Evolutionary conservation across 2,888 invertebrate species (phyloP), one percentile per base, ranked within the genome.

Genomic region (Meloe dianella): DNA sequence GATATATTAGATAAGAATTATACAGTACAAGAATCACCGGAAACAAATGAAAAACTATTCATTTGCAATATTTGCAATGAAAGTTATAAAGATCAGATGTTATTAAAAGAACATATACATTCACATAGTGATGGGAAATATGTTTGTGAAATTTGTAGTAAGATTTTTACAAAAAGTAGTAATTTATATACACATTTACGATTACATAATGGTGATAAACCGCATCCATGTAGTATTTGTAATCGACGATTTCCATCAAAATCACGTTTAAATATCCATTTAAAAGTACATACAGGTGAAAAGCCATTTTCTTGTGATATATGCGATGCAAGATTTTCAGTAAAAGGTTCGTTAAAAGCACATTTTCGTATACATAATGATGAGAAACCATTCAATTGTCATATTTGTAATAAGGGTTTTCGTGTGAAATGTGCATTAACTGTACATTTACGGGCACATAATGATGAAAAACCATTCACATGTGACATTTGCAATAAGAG

Each of bases 181-280:
- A 41, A 41, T 41, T 41, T 41, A 41, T 41, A 41, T 41, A 41
- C 41, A 17, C 41, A 41, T 41, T 17, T 41, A 41, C 41, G 41
- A 9, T 10, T 47, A 47, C 47, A 47, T 20, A 20, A 20, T 9
- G 20, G 20, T 10, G 47, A 47, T 20, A 47, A 47, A 47, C 47
- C 47, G 10, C 20, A 47, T 20, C 47, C 20, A 8, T 47, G 47
- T 10, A 41, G 41, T 41, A 41, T 41, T 7, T 41, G 41, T 41
- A 41, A 41, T 41, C 41, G 41, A 17, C n/a, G 41, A 17, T 41
- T 41, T 17, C 41, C 41, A 41, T 41, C 47, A 22, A 47, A 41
- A 41, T 41, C 41, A 41, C 41, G 41, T 47, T 47, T 47, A 20
- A 47, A 47, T 47, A 20, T 47, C 8, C 47, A 47, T 20, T 9